Evolutionary conservation across 1,140 invertebrate species (phyloP).

Genomic region (Prorops nasuta): DNA sequence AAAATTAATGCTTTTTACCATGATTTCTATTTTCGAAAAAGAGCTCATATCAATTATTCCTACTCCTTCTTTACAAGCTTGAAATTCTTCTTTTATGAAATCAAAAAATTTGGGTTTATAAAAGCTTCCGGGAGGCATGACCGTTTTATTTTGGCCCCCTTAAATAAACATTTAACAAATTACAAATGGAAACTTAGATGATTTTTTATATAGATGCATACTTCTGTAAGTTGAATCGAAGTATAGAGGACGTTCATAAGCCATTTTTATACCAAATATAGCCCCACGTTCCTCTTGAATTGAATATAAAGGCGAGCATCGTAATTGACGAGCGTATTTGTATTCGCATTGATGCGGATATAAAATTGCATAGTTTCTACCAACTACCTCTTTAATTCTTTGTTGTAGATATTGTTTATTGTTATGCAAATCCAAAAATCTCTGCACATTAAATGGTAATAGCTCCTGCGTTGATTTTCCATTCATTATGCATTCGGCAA

Average conservation of each 20-base stretch:
- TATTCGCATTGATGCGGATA: conserved; percentile 67
- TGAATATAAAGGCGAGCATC: conserved; percentile 78
- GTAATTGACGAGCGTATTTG: conserved; percentile 68
- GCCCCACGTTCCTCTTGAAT: conserved; percentile 73
- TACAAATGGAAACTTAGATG: not conserved
- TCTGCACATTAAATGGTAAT: conserved; percentile 66
- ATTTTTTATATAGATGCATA: conserved; percentile 24
- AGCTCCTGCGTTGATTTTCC: conserved; percentile 66
- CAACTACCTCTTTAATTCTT: conserved; percentile 72
- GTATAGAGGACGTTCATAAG: conserved; percentile 76
- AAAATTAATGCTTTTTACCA: conserved; percentile 55
- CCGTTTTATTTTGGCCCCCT: conserved; percentile 50
- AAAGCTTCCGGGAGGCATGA: conserved; percentile 63
- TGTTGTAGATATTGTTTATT: conserved; percentile 75
- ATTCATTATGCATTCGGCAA: conserved; percentile 75
- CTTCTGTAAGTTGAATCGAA: conserved; percentile 60
- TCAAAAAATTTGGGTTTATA: conserved; percentile 78
- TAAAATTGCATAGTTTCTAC: conserved; percentile 66
- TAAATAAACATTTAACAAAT: conserved; percentile 19
- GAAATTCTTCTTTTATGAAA: conserved; percentile 72
- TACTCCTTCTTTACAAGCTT: conserved; percentile 75
- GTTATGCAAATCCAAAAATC: conserved; percentile 82
- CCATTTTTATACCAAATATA: conserved; percentile 81
- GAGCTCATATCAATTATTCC: conserved; percentile 84
- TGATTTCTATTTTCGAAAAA: conserved; percentile 80